A percentile compares a stretch with the other conserved stretches of the same genome.
phyloP scores from a whole-genome alignment of 2,888 invertebrate species.

The Clusia tigrina region DNA sequence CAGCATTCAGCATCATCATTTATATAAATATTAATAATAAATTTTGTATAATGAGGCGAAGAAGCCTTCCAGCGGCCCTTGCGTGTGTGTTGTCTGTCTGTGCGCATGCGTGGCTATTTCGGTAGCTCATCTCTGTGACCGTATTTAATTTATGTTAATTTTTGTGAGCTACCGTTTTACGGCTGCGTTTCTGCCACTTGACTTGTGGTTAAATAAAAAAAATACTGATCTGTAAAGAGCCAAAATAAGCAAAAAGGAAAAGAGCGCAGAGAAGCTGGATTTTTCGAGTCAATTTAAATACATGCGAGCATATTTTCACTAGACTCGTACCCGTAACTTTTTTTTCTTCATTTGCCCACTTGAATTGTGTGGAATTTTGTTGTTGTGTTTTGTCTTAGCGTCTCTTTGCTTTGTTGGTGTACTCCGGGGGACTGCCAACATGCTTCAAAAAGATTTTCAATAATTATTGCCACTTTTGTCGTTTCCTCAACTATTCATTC shows the following conservation, averaged over 20 bases:
- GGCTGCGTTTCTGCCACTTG: slow-evolving; percentile 32
- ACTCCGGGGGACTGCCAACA: background rate
- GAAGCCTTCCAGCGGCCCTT: background rate
- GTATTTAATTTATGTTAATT: slow-evolving; percentile 42
- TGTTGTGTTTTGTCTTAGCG: background rate
- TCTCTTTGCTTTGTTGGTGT: background rate
- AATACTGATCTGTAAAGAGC: slow-evolving; percentile 56
- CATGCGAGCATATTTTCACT: slow-evolving; percentile 15
- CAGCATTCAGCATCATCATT: slow-evolving; percentile 36
- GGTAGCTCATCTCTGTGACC: slow-evolving; percentile 13
- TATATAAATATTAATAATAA: slow-evolving; percentile 35
- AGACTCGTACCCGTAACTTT: background rate
- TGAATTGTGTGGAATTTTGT: background rate
- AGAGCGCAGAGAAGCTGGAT: background rate
- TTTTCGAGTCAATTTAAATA: slow-evolving; percentile 15
- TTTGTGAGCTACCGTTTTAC: slow-evolving; percentile 39
- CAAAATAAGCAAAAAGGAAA: slow-evolving; percentile 49
- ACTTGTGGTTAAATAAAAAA: slow-evolving; percentile 55
- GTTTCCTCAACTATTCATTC: slow-evolving; percentile 34
- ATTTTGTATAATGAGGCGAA: slow-evolving; percentile 31
- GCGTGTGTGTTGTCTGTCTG: background rate
- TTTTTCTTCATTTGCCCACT: background rate
- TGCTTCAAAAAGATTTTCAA: slow-evolving; percentile 56
- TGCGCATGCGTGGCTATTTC: background rate
- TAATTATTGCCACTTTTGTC: slow-evolving; percentile 61